A percentile compares a stretch with the other conserved stretches of the same genome.
phyloP scores from a whole-genome alignment of 53 echinoderm and acorn worm genomes.

The Glandiceps talaboti region DNA sequence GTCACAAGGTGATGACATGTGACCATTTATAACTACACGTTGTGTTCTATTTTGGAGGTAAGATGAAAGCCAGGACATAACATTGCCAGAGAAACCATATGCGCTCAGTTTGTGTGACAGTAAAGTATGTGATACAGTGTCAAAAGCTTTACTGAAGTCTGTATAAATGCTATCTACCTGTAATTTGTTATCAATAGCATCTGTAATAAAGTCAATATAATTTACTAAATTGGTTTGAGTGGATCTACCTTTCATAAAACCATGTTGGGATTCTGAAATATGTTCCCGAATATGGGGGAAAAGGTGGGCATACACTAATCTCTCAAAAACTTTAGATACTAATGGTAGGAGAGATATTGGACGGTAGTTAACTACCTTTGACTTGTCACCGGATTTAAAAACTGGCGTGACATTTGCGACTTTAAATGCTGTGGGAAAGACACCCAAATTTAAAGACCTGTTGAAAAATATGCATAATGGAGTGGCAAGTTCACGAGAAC shows the following conservation, averaged over 20 bases:
- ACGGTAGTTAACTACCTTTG: neutral
- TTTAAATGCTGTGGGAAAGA: slow-evolving; percentile 2
- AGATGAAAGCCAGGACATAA: too few species aligned
- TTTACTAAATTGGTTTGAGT: slow-evolving; percentile 1
- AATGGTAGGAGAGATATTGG: slow-evolving; percentile 10
- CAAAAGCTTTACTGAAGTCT: slow-evolving; percentile 5
- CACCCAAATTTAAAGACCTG: neutral
- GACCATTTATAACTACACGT: too few species aligned
- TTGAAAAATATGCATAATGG: slow-evolving; percentile 3
- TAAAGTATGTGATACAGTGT: slow-evolving; percentile 3
- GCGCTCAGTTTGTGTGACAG: too few species aligned
- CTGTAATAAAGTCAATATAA: neutral
- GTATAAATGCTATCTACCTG: neutral
- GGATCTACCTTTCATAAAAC: neutral
- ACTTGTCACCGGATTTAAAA: slow-evolving; percentile 1
- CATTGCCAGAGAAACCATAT: too few species aligned
- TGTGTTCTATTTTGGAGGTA: too few species aligned
- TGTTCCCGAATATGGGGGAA: neutral
- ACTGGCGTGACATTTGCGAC: neutral
- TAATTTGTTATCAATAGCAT: neutral
- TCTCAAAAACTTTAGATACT: slow-evolving; percentile 8
- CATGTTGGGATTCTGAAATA: slow-evolving; percentile 4
- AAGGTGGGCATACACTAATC: neutral
- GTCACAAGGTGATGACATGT: too few species aligned
- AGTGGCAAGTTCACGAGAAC: neutral